Conservation (phyloP, 2,113 vertebrate species). For the Porphyrio hochstetteri region DNA sequence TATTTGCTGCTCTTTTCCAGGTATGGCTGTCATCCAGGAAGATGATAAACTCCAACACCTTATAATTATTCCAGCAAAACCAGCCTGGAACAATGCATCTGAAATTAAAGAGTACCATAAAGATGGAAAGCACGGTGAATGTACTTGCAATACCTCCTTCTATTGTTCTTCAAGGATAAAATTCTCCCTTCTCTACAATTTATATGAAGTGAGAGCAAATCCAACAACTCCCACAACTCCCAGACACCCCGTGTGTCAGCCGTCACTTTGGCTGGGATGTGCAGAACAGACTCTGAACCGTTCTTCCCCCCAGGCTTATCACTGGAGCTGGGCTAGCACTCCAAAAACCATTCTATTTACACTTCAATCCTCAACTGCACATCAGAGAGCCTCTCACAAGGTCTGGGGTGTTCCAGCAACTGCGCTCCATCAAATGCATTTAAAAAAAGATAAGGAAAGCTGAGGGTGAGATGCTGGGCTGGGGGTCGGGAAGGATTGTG, state of each 20-base stretch:
- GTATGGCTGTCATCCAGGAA: constrained; percentile 23
- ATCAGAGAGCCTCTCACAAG: neutral
- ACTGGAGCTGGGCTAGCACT: neutral
- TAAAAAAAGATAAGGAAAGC: neutral
- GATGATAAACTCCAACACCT: constrained; percentile 42
- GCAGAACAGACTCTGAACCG: neutral
- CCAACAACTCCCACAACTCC: neutral
- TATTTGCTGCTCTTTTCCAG: constrained; percentile 11
- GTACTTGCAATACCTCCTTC: neutral
- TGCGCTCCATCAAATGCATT: neutral
- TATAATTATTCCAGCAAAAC: constrained; percentile 35
- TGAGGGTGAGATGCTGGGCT: neutral
- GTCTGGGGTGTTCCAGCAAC: neutral
- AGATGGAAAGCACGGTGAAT: neutral
- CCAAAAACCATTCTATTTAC: neutral
- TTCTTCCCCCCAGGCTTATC: neutral
- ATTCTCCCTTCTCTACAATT: neutral
- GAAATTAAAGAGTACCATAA: constrained; percentile 3
- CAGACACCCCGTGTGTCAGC: neutral
- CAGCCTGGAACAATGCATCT: neutral
- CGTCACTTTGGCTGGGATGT: neutral
- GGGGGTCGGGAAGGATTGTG: neutral
- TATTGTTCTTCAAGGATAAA: neutral
- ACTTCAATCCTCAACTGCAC: neutral
- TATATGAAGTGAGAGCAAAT: neutral